Base-by-base conservation (phyloP, 2,113 vertebrate species). In the Oncorhynchus tshawytscha region DNA sequence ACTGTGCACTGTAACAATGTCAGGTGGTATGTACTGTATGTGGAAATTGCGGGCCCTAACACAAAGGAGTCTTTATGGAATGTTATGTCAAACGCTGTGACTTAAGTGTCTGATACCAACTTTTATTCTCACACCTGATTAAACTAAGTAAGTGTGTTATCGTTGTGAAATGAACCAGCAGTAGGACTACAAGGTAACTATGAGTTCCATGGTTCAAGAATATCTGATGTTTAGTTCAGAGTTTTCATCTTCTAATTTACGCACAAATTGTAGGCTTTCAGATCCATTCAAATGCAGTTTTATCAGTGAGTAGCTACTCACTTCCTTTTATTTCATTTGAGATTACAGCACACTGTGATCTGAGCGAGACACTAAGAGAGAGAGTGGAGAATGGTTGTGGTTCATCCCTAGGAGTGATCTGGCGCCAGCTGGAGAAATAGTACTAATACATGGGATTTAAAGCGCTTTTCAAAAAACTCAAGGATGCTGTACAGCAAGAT, bases 341-440 rank as follows among this genome's bases (percentile, higher is more conserved):
- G 77, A 85, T 81, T 70, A 83, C 80, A 70, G 74, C 66, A 60
- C 31, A 0, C 16, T 78, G 60, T 73, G 73, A 87, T 81, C 78
- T 68, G 69, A 65, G 24, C 77, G 59, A 79, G 75, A 81, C 70
- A 78, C 18, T 45, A 45, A 65, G 22, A 48, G 16, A 57, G 20
- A 80, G 71, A 85, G 74, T 75, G 31, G 39, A 70, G 45, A 80
- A 69, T 78, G 39, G 49, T 82, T 78, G 80, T 73, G 72, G 78
- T 78, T 80, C 73, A 79, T 72, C 67, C 34, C 51, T 27, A 70
- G 70, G 62, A 84, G 76, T 83, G 78, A 83, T 82, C 77, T 80
- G 73, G 71, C 27, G 79, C 73, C 80, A 82, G 75, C 70, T 72
- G 81, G 29, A 73, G 70, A 49, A 74, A 73, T 76, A 77, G 39